Base-by-base conservation (phyloP, 2,113 vertebrate species). In the Myotis brandtii region DNA sequence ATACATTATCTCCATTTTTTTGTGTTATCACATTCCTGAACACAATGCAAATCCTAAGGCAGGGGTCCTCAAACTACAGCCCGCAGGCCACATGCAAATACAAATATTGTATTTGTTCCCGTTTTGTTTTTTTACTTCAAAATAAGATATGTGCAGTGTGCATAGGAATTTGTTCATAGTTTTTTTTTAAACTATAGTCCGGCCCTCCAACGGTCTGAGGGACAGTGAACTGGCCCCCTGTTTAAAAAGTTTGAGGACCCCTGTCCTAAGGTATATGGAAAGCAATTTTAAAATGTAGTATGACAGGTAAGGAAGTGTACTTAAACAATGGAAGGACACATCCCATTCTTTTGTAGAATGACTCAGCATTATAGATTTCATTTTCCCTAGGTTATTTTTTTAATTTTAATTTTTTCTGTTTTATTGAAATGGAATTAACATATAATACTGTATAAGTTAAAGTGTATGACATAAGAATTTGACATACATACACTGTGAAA, bases 241-340 rank as follows among this genome's bases (percentile, higher is more conserved):
- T n/a, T n/a, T n/a, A n/a, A n/a, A n/a, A n/a, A n/a, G n/a, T n/a
- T n/a, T n/a, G n/a, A n/a, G n/a, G n/a, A n/a, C n/a, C n/a, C n/a
- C n/a, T n/a, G n/a, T n/a, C n/a, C n/a, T n/a, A n/a, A n/a, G n/a
- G n/a, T n/a, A 76, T 67, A 32, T 92, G 20, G 40, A 89, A 93
- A 92, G 77, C 64, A 93, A 66, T 48, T 95, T 94, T 46, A 76
- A 95, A 91, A 48, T 88, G 21, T 64, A 64, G 14, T 56, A 21
- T 76, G 54, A 64, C 5, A 76, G 86, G 46, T 72, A 62, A 40
- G 16, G 34, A 80, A 64, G 40, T 16, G 4, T 62, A 34, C 40
- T 46, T 76, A 21, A 64, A 62, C 32, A 64, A 46, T 88, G 40
- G 32, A 34, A 48, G 25, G 14, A 34, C 23, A 9, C 13, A 5